A percentile compares a stretch with the other conserved stretches of the same genome.
Conservation (phyloP, 2,797 vertebrate genomes). For the Oreortyx pictus region DNA sequence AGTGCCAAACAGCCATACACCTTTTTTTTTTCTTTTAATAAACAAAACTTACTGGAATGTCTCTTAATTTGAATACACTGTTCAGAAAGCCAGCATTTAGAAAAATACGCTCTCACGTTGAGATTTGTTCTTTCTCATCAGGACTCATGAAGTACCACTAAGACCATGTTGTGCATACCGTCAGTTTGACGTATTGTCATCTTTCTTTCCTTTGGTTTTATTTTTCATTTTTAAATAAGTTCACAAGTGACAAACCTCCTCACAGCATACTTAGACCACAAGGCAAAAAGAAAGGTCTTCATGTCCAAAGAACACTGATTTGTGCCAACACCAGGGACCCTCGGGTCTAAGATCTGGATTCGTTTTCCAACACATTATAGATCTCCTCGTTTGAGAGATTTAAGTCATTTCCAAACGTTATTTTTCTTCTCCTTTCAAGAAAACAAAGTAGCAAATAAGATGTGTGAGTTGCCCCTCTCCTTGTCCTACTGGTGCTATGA, state of each 20-base stretch:
- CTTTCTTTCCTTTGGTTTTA: neutral
- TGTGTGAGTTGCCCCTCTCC: slow-evolving; percentile 32
- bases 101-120: slow-evolving; percentile 68
- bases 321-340: neutral
- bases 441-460: slow-evolving; percentile 23
- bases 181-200: slow-evolving; percentile 58
- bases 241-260: slow-evolving; percentile 51
- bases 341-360: neutral
- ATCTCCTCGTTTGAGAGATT: neutral
- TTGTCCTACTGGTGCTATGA: slow-evolving; percentile 44
- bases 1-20: slow-evolving; percentile 97
- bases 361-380: neutral
- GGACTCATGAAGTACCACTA: slow-evolving; percentile 59
- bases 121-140: slow-evolving; percentile 62
- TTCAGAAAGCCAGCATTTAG: slow-evolving; percentile 74
- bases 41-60: slow-evolving; percentile 89
- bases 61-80: slow-evolving; percentile 73
- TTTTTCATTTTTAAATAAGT: slow-evolving; percentile 17
- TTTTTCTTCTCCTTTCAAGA: slow-evolving; percentile 39
- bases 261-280: slow-evolving; percentile 36
- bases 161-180: slow-evolving; percentile 52
- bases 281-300: slow-evolving; percentile 18
- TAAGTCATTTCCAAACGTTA: slow-evolving; percentile 20
- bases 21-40: slow-evolving; percentile 78
- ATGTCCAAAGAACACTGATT: neutral